Base-by-base conservation (phyloP, 2,113 vertebrate genomes). In the Phoxinus phoxinus region DNA sequence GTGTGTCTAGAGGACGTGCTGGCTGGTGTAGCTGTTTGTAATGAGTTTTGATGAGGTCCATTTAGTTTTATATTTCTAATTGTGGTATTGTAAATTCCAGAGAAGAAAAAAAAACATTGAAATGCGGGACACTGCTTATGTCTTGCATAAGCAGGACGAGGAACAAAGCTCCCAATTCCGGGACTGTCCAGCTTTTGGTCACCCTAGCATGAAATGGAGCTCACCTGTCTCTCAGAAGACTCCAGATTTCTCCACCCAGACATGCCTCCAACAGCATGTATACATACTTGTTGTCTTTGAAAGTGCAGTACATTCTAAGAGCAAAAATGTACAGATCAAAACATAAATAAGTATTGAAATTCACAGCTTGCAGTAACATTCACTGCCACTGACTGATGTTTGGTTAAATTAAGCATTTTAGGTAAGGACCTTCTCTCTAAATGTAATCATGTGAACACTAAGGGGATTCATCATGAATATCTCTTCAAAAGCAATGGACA, bases 241-340 rank as follows among this genome's bases (percentile, higher is more conserved):
- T 95, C 94, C 94, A 95, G 12, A 95, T 89, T 88, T 95, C 94
- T 84, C 94, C 94, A 4, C 94, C 94, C 84, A 95, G 84, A 87
- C 94, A 95, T 4, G 91, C 94, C 90, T 95, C 94, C 91, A 95
- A 90, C 89, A 95, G 89, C 94, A 95, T 95, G 91, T 94, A 95
- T 41, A 95, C 94, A 21, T 91, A 95, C 86, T 94, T 95, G 44
- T 89, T 88, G 61, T 95, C 94, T 85, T 88, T 94, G 84, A 94
- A 95, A 0, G 94, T 95, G 6, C 93, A 88, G 86, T 94, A 94
- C 23, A 95, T 79, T 86, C 94, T 95, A 44, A 32, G 17, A 67
- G 27, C 15, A n/a, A 25, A 30, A 81, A 79, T 19, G 0, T 17
- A 32, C 6, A 74, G n/a, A 65, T 30, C 30, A 27, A 15, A 35